phyloP scores from a whole-genome alignment of 2,113 vertebrate genomes.

The Tachysurus vachellii region DNA sequence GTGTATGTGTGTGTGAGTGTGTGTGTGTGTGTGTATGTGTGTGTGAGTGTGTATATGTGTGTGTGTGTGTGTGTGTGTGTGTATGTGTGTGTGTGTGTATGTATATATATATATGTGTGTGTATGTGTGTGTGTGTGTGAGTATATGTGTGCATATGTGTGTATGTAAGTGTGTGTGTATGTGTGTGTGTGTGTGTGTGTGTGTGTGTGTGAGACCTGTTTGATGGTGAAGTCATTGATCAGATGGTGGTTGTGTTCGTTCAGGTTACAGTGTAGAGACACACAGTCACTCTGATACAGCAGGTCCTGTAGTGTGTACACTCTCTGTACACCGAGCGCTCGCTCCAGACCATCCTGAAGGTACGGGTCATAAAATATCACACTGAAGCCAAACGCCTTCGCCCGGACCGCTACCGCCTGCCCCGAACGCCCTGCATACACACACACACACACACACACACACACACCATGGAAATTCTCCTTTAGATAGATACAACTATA shows the following conservation, averaged over 20 bases:
- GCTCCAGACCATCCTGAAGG: slow-evolving; percentile 95
- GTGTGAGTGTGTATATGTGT: too few species aligned
- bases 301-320: slow-evolving; percentile 98
- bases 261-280: slow-evolving; percentile 96
- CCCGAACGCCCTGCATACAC: slow-evolving; percentile 85
- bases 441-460: slow-evolving; percentile 47
- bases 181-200: slow-evolving; percentile 37
- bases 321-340: slow-evolving; percentile 94
- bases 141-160: too few species aligned
- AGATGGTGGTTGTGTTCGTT: slow-evolving; percentile 99
- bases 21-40: too few species aligned
- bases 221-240: slow-evolving; percentile 99
- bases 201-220: slow-evolving; percentile 81
- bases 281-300: slow-evolving; percentile 98
- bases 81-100: slow-evolving; percentile 73
- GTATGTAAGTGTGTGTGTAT: slow-evolving; percentile 69
- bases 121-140: too few species aligned
- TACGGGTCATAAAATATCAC: slow-evolving; percentile 98
- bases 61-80: slow-evolving; percentile 64
- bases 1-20: too few species aligned
- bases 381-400: slow-evolving; percentile 97
- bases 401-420: slow-evolving; percentile 93
- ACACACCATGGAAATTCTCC: too few species aligned
- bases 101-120: slow-evolving; percentile 16
- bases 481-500: too few species aligned